Evolutionary conservation across 2,113 vertebrate species (phyloP).

Genomic region (Heterocephalus glaber): DNA sequence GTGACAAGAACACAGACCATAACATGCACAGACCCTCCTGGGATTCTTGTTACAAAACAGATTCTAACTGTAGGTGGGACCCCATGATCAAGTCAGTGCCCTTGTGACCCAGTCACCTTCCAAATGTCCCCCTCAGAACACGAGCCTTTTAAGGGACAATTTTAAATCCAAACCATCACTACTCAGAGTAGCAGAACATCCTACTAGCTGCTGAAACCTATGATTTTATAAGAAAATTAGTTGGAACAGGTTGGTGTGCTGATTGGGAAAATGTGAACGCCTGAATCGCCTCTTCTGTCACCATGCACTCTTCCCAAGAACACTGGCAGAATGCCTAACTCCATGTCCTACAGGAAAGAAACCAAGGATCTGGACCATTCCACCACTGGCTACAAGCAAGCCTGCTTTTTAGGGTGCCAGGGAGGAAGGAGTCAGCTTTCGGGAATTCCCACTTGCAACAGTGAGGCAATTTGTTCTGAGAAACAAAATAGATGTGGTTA

Average conservation of each 20-base stretch:
- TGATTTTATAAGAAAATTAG: neutral
- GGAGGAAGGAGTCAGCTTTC: neutral
- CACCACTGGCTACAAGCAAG: neutral
- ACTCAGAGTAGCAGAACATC: neutral
- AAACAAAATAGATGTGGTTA: neutral
- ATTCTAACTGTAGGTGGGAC: neutral
- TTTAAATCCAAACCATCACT: neutral
- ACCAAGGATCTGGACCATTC: neutral
- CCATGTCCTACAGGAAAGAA: neutral
- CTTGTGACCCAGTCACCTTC: neutral
- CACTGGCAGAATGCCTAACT: neutral
- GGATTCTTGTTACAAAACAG: neutral
- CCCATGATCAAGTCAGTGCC: no score
- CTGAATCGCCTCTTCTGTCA: neutral
- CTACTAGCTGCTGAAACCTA: neutral
- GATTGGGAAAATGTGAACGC: neutral
- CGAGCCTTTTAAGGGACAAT: neutral
- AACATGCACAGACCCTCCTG: neutral
- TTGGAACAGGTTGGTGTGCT: neutral
- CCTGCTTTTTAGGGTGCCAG: neutral
- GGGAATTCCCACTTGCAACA: neutral
- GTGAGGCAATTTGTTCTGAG: neutral
- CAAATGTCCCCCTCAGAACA: neutral
- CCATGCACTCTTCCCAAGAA: neutral
- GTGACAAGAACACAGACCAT: neutral